Evolutionary conservation across 2,888 invertebrate species (phyloP), one percentile per base, ranked within the genome.

Genomic region (Leptarthrus brevirostris): DNA sequence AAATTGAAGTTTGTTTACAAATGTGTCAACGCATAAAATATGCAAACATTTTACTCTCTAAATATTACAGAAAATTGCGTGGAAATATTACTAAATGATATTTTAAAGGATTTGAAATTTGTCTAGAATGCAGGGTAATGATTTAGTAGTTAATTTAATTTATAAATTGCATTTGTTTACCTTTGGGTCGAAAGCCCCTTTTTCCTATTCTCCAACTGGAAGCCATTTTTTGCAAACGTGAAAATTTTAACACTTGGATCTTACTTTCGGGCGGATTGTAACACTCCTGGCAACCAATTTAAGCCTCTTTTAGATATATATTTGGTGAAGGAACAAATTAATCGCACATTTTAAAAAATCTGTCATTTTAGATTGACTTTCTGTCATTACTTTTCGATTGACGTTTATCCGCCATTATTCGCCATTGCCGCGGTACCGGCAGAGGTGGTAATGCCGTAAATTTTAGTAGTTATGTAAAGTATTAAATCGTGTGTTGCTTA

Each of bases 201-300:
- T 84, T 84, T 74, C 83, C 82, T 79, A 82, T 83, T 79, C 84
- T 82, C 84, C 85, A 85, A 81, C 82, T 84, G 79, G 84, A 83
- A 76, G 85, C 82, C 84, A 84, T 84, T 79, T 76, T 74, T 30
- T 22, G 16, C 24, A 40, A 72, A 72, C 44, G 54, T 22, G 40
- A 22, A 16, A 71, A 26, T n/a, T 71, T 16, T 24, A 54, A 44
- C 16, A 22, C 16, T 56, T 30, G 34, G n/a, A 56, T 53, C 24
- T 8, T 18, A 30, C 16, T 34, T 44, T n/a, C 44, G 56, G 40
- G 40, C 44, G 44, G 56, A 56, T 44, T 71, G 22, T 14, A 71
- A 40, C 54, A 71, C 54, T 71, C 53, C 40, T 54, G 22, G 24
- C 26, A 24, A 44, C 22, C 20, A 54, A 3, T 26, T 56, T 22